Conservation (phyloP, 1,140 invertebrate genomes). For the Brachionus plicatilis region DNA sequence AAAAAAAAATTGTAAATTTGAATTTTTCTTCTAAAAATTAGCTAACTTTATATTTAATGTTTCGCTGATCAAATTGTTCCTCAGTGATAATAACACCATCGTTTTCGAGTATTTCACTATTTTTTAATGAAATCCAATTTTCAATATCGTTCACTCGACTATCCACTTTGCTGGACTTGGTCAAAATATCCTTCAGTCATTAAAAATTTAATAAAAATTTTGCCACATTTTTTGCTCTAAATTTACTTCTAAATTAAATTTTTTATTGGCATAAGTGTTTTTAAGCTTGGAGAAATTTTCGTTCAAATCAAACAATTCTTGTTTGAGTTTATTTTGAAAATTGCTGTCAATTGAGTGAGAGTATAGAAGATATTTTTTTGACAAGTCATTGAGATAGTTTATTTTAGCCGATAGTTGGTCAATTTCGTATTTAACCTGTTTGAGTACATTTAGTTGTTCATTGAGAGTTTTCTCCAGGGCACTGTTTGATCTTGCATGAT, state of each 20-base stretch:
- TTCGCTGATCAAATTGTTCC: conserved; percentile 32
- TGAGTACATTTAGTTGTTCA: conserved; percentile 1
- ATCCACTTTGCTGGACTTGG: conserved; percentile 15
- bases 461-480: neutral
- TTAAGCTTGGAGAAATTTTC: conserved; percentile 10
- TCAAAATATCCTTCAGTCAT: conserved; percentile 16
- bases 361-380: neutral
- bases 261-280: conserved; percentile 1
- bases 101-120: conserved; percentile 1
- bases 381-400: neutral
- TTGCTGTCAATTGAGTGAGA: neutral
- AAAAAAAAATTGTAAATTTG: neutral
- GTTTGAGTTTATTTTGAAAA: conserved; percentile 6
- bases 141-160: neutral
- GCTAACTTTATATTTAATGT: conserved; percentile 25
- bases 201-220: neutral
- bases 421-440: conserved; percentile 16
- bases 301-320: conserved; percentile 16
- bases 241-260: conserved; percentile 23
- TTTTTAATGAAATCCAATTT: conserved; percentile 22
- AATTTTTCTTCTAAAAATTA: neutral
- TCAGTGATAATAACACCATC: conserved; percentile 37
- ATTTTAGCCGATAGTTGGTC: neutral
- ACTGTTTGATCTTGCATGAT: neutral
- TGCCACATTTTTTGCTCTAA: neutral